Evolutionary conservation across 1,140 invertebrate species (phyloP).

Genomic region (Anagrus nilaparvatae): DNA sequence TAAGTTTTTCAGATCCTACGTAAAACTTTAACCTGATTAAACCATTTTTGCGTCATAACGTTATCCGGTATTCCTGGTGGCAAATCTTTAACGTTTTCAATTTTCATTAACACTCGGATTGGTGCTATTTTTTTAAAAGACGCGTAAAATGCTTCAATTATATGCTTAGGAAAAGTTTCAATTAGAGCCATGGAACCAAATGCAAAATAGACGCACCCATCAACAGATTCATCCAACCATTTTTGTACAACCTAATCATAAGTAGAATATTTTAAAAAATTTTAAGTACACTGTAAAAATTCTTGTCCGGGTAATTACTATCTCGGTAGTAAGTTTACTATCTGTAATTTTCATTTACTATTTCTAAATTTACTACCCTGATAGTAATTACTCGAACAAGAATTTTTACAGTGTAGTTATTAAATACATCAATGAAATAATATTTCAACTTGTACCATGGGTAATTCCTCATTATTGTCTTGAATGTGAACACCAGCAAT

Average conservation of each 20-base stretch:
- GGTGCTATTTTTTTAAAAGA: slow-evolving; percentile 25
- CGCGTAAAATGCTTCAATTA: slow-evolving; percentile 20
- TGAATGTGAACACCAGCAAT: not conserved
- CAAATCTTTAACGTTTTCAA: slow-evolving; percentile 23
- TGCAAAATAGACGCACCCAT: slow-evolving; percentile 62
- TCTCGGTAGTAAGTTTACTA: too few relatives aligned
- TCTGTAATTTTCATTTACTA: too few relatives aligned
- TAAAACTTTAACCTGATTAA: slow-evolving; percentile 48
- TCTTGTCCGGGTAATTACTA: too few relatives aligned
- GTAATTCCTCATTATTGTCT: not conserved
- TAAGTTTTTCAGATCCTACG: slow-evolving; percentile 16
- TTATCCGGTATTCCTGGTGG: slow-evolving; percentile 44
- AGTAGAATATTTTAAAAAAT: not conserved
- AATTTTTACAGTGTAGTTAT: not conserved
- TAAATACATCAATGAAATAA: not conserved
- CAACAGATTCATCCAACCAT: slow-evolving; percentile 52
- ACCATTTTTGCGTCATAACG: slow-evolving; percentile 50
- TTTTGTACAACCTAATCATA: slow-evolving; percentile 48
- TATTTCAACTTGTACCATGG: not conserved
- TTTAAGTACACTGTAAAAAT: too few relatives aligned
- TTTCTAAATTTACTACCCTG: too few relatives aligned
- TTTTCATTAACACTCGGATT: slow-evolving; percentile 25
- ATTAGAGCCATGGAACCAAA: slow-evolving; percentile 61
- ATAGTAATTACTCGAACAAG: not conserved
- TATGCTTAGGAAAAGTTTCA: slow-evolving; percentile 38